phyloP scores from a whole-genome alignment of 53 echinoderm and acorn worm genomes.

The Arbacia lixula region DNA sequence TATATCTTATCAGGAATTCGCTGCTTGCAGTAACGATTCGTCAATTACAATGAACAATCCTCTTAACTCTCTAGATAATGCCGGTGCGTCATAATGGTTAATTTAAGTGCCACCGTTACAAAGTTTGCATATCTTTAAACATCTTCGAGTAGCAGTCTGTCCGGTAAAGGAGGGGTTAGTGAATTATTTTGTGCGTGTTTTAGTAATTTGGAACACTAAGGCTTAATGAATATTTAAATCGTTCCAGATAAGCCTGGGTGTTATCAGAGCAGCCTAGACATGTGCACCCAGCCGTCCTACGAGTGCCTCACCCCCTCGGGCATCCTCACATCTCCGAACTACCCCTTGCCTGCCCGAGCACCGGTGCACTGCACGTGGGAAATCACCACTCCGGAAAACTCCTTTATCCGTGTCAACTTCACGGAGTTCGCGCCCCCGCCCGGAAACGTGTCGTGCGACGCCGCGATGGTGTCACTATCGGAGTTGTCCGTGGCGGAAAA shows the following conservation, averaged over 20 bases:
- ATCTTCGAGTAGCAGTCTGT: no score
- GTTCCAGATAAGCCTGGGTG: conserved; percentile 34
- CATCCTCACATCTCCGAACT: conserved; percentile 18
- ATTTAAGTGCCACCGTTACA: no score
- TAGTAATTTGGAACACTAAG: no score
- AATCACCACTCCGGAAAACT: background rate
- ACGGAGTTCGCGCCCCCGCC: background rate
- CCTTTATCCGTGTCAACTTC: conserved; percentile 13
- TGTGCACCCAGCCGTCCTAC: background rate
- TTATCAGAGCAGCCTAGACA: conserved; percentile 26
- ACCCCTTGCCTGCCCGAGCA: background rate
- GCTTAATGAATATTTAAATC: background rate
- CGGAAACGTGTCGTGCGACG: background rate
- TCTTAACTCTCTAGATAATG: no score
- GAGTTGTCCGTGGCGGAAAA: background rate
- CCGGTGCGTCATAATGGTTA: no score
- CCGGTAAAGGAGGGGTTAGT: no score
- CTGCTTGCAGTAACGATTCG: no score
- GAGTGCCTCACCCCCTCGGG: conserved; percentile 1
- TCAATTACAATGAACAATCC: no score
- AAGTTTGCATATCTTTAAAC: no score
- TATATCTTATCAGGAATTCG: no score
- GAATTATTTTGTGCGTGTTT: no score
- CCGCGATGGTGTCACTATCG: background rate
- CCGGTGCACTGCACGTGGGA: background rate